phyloP scores from a whole-genome alignment of 2,113 vertebrate species.

The Syngnathus typhle region DNA sequence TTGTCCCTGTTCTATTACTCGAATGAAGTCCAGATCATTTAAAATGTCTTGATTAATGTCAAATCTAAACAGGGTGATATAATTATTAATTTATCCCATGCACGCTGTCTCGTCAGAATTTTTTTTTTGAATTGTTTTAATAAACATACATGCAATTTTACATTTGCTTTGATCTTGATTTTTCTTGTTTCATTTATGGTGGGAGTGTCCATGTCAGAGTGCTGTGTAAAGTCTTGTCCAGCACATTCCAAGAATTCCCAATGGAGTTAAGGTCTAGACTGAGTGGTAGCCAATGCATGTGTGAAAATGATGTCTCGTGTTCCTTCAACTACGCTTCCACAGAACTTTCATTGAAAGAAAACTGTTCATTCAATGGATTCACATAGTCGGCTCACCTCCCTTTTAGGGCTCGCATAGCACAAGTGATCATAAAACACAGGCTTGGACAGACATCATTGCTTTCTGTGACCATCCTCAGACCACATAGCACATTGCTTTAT shows the following conservation, averaged over 20 bases:
- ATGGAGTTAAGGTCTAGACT: constrained; percentile 4
- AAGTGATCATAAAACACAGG: background rate
- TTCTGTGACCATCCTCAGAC: background rate
- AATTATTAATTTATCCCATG: background rate
- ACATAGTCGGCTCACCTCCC: background rate
- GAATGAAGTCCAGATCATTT: background rate
- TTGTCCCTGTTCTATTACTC: background rate
- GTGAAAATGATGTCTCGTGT: constrained; percentile 7
- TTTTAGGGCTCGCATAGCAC: background rate
- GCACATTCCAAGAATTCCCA: constrained; percentile 7
- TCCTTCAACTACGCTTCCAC: background rate
- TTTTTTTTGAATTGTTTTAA: background rate
- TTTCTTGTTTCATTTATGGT: background rate
- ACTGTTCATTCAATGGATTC: constrained; percentile 1
- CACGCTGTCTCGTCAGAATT: background rate
- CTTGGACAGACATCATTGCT: background rate
- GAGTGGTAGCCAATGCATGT: background rate
- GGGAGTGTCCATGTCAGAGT: background rate
- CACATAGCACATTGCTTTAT: background rate
- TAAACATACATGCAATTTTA: background rate
- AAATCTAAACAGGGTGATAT: background rate
- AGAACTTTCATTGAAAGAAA: background rate
- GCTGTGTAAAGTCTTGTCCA: constrained; percentile 7
- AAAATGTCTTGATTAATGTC: background rate
- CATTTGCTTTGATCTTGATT: background rate